Conservation (phyloP, 2,888 invertebrate species). For the Athalia cordata region DNA sequence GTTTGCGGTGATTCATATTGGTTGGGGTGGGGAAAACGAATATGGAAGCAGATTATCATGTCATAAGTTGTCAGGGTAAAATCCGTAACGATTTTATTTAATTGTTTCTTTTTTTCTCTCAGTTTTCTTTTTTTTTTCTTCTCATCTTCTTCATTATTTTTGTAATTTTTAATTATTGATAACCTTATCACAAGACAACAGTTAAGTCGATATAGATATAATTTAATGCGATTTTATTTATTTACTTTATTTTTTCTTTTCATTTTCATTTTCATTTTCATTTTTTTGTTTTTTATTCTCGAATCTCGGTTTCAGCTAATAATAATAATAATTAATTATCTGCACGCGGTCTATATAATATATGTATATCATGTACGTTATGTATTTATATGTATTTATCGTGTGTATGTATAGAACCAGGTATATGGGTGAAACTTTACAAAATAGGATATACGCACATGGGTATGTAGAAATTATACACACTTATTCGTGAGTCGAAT, state of each 20-base stretch:
- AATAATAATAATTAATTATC: slow-evolving; percentile 7
- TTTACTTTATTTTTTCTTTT: not conserved
- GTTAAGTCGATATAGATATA: not conserved
- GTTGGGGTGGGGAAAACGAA: not conserved
- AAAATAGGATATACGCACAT: not conserved
- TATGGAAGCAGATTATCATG: not conserved
- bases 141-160: not conserved
- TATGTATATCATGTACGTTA: not conserved
- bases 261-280: not conserved
- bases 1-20: too few species aligned
- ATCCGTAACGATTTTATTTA: not conserved
- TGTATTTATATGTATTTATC: too few species aligned
- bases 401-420: too few species aligned
- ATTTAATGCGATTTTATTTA: not conserved
- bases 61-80: not conserved
- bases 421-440: not conserved
- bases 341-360: slow-evolving; percentile 11
- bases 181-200: slow-evolving; percentile 11
- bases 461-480: not conserved
- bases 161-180: not conserved
- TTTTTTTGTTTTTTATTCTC: not conserved
- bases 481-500: not conserved
- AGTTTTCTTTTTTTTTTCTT: not conserved
- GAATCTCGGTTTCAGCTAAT: not conserved
- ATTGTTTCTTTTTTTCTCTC: not conserved